phyloP scores from a whole-genome alignment of 2,888 invertebrate genomes.

The Bimastos eiseni region DNA sequence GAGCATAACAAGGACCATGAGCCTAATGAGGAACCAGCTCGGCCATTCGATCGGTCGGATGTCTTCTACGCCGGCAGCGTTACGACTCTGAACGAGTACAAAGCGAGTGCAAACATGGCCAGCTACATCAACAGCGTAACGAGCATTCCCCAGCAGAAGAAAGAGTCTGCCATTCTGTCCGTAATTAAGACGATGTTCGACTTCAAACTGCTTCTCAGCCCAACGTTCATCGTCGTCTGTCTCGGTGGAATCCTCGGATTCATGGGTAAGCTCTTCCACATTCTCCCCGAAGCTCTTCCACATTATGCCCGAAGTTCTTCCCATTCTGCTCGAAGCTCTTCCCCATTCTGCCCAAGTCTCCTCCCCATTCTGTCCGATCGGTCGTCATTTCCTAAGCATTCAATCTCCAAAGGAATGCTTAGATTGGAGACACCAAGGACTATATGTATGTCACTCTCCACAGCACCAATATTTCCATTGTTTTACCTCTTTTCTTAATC shows the following conservation, averaged over 20 bases:
- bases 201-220: slow-evolving; percentile 83
- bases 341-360: no score
- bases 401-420: no score
- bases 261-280: slow-evolving; percentile 28
- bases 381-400: no score
- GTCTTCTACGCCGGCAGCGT: slow-evolving; percentile 97
- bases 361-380: no score
- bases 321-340: no score
- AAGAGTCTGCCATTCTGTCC: slow-evolving; percentile 47
- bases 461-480: no score
- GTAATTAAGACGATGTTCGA: slow-evolving; percentile 84
- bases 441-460: no score
- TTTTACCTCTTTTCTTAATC: no score
- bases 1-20: background rate
- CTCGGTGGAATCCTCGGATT: slow-evolving; percentile 43
- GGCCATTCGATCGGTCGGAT: slow-evolving; percentile 92
- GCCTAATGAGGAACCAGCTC: slow-evolving; percentile 48
- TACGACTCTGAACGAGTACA: slow-evolving; percentile 77
- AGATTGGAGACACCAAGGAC: no score
- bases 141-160: slow-evolving; percentile 63
- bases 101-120: slow-evolving; percentile 70
- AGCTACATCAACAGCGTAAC: slow-evolving; percentile 86
- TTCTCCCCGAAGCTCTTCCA: background rate
- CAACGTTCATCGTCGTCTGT: slow-evolving; percentile 87
- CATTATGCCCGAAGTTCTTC: no score